These are phyloP conservation scores for Idris sp. DNA, from an alignment of 1,140 invertebrate species.

Conservation along the genomic window DNA sequence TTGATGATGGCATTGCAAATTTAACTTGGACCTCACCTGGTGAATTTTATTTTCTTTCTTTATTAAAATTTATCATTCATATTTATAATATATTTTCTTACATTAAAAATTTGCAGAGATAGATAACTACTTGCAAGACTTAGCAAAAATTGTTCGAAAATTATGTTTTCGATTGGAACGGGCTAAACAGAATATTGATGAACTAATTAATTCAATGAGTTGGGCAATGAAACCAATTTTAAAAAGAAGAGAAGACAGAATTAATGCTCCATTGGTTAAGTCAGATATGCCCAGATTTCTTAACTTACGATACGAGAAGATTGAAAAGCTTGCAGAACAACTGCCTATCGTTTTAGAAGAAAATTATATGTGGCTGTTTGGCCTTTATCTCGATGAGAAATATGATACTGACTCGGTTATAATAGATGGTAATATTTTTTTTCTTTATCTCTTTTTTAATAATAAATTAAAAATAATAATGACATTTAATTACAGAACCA, in stretches of 20 bases:
- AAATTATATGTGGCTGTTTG: slow-evolving; percentile 83
- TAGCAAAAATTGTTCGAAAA: slow-evolving; percentile 78
- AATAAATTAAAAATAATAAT: background rate
- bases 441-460: background rate
- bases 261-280: slow-evolving; percentile 80
- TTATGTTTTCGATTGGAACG: slow-evolving; percentile 80
- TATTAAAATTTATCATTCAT: no score
- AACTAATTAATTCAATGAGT: slow-evolving; percentile 80
- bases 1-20: slow-evolving; percentile 79
- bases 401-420: slow-evolving; percentile 64
- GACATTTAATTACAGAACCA: no score
- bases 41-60: slow-evolving; percentile 46
- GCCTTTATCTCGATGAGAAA: slow-evolving; percentile 70
- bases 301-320: slow-evolving; percentile 79
- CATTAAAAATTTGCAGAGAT: slow-evolving; percentile 74
- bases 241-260: slow-evolving; percentile 81
- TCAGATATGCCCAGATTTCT: slow-evolving; percentile 80
- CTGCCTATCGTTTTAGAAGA: slow-evolving; percentile 81
- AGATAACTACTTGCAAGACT: slow-evolving; percentile 79
- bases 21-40: slow-evolving; percentile 82
- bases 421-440: slow-evolving; percentile 48
- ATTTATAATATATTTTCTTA: slow-evolving; percentile 60
- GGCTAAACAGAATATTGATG: slow-evolving; percentile 78
- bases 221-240: slow-evolving; percentile 86
- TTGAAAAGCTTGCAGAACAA: slow-evolving; percentile 79